These are phyloP conservation scores for Drosophila birchii DNA, from an alignment of 2,888 invertebrate species.

Conservation along the genomic window DNA sequence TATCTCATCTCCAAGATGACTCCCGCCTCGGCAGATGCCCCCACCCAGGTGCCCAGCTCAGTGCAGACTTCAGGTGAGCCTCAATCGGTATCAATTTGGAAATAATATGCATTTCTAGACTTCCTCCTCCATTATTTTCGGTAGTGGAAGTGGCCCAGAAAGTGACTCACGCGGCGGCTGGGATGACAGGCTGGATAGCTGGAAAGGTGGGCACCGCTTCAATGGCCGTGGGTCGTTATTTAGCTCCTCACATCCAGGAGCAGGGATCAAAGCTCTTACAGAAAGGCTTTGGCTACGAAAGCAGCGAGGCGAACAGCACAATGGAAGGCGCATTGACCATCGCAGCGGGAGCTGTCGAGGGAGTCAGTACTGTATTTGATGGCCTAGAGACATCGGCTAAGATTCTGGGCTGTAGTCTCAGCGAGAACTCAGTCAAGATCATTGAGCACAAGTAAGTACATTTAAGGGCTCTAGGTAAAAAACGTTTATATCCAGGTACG, in stretches of 20 bases:
- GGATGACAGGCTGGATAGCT: slow-evolving; percentile 88
- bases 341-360: slow-evolving; percentile 89
- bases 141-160: slow-evolving; percentile 88
- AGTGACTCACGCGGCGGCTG: slow-evolving; percentile 89
- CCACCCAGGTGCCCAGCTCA: slow-evolving; percentile 85
- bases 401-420: slow-evolving; percentile 87
- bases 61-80: slow-evolving; percentile 84
- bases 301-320: slow-evolving; percentile 86
- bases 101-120: background rate
- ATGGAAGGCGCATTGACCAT: slow-evolving; percentile 87
- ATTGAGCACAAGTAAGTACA: slow-evolving; percentile 89
- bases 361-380: slow-evolving; percentile 89
- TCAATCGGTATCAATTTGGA: background rate
- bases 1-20: slow-evolving; percentile 87
- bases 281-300: slow-evolving; percentile 86
- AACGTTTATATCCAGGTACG: too few species aligned
- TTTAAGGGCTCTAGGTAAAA: background rate
- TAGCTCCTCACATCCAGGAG: slow-evolving; percentile 89
- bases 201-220: slow-evolving; percentile 89
- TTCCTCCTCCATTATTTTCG: background rate
- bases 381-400: slow-evolving; percentile 90
- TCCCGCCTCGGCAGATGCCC: slow-evolving; percentile 84
- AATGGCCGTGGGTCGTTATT: slow-evolving; percentile 87
- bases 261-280: slow-evolving; percentile 87
- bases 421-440: slow-evolving; percentile 90